Base-by-base conservation (phyloP, 2,113 vertebrate species). In the Brachyhypopomus occidentalis region DNA sequence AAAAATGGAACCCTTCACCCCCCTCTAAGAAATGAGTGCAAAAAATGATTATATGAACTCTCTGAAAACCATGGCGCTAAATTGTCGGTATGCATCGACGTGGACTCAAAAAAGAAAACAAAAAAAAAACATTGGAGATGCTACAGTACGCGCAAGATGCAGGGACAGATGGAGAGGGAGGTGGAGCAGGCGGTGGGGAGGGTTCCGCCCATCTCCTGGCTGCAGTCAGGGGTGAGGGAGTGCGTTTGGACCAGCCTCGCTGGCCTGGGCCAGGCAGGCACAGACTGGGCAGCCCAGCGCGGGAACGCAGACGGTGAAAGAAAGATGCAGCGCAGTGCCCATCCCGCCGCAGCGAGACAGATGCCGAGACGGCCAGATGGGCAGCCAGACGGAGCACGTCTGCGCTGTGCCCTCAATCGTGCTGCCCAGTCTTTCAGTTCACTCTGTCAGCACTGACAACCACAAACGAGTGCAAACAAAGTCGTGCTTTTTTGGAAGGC, bases 191-290 rank as follows among this genome's bases (percentile, higher is more conserved):
- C 45, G 62, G 25, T 48, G 27, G n/a, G 56, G 36, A 62, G 82
- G 82, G 80, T 84, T 87, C 75, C 76, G 83, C 63, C 67, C 23
- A 74, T 85, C 86, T 84, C 36, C 84, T 86, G 82, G 82, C 79
- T 71, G 58, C 60, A 14, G 72, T 20, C 55, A 16, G 64, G 64
- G 84, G 84, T 86, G 76, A 84, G 48, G 16, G 86, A 78, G 84
- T 85, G 74, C 82, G 58, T 87, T 85, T 85, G 86, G 84, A 87
- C 73, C 17, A 48, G 64, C 41, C 70, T 66, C 14, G 73, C 48
- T 60, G 75, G 69, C 81, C 17, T 22, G 62, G 73, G 36, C 58
- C 56, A 69, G 62, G 71, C 75, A 73, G 52, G 59, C 75, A 59
- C 48, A 12, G 76, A 36, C 62, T 20, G 12, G 52, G 74, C 69